Conservation (phyloP, 2,113 vertebrate species). For the Campylomormyrus numenius region DNA sequence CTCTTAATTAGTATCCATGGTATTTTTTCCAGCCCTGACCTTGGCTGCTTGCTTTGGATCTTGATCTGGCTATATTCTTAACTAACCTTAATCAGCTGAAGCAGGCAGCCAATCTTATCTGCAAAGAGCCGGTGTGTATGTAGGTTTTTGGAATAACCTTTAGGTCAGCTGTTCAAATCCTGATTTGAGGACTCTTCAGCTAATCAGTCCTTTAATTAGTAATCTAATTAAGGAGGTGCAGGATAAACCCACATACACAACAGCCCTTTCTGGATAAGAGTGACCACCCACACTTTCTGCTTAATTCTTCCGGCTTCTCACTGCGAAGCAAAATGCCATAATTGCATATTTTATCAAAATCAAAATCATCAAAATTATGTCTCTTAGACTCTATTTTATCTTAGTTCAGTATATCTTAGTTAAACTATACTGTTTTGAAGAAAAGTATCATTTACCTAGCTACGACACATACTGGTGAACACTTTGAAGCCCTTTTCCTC, state of each 20-base stretch:
- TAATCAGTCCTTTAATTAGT: not conserved
- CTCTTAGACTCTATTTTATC: not conserved
- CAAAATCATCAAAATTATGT: not conserved
- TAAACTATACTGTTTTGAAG: not conserved
- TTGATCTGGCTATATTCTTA: not conserved
- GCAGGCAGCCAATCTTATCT: not conserved
- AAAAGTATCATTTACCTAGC: not conserved
- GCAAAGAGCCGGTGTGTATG: not conserved
- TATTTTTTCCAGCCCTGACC: not conserved
- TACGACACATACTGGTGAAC: not conserved
- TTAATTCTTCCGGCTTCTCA: not conserved
- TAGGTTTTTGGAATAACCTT: not conserved
- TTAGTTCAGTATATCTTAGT: not conserved
- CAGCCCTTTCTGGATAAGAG: not conserved
- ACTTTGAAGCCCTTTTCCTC: not conserved
- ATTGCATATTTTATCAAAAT: not conserved
- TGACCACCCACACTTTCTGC: not conserved
- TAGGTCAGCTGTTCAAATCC: not conserved
- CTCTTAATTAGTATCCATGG: not conserved
- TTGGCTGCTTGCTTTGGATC: not conserved
- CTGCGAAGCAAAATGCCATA: not conserved
- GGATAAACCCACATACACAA: not conserved
- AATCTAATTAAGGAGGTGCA: not conserved
- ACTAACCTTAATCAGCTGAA: not conserved
- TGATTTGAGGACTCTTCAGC: not conserved